These are phyloP conservation scores for Apis dorsata DNA, from an alignment of 1,140 invertebrate genomes.

Conservation along the genomic window DNA sequence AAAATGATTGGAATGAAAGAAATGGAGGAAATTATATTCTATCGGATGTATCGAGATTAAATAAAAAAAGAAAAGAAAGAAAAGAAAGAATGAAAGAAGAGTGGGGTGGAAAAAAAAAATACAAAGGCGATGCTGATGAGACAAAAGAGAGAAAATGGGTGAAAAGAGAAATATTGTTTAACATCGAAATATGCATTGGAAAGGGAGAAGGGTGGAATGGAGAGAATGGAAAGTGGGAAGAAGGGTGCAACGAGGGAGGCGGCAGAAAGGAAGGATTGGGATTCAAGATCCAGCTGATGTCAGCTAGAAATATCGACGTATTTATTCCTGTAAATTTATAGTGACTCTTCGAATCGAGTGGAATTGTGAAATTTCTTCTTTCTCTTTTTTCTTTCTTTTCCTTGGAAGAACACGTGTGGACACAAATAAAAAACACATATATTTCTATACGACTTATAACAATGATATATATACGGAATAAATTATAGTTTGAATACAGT, in stretches of 20 bases:
- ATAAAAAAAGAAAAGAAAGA: not conserved
- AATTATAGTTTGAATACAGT: too few relatives aligned
- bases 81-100: not conserved
- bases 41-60: not conserved
- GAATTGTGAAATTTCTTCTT: slow-evolving; percentile 1
- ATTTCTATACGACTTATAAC: not conserved
- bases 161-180: slow-evolving; percentile 6
- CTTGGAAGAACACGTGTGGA: too few relatives aligned
- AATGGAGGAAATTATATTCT: not conserved
- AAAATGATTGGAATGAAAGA: not conserved
- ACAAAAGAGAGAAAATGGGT: slow-evolving; percentile 28
- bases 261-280: not conserved
- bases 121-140: slow-evolving; percentile 35
- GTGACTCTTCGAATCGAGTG: slow-evolving; percentile 31
- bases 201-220: not conserved
- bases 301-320: slow-evolving; percentile 65
- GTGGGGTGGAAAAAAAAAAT: not conserved
- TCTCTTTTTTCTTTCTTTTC: too few relatives aligned
- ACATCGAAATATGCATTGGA: slow-evolving; percentile 14
- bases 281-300: slow-evolving; percentile 53
- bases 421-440: not conserved
- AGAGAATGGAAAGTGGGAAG: not conserved
- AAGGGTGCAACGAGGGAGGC: not conserved
- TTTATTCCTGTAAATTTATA: slow-evolving; percentile 64
- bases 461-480: too few relatives aligned